Evolutionary conservation across 2,113 vertebrate species (phyloP).

Genomic region (Corythaixoides concolor): DNA sequence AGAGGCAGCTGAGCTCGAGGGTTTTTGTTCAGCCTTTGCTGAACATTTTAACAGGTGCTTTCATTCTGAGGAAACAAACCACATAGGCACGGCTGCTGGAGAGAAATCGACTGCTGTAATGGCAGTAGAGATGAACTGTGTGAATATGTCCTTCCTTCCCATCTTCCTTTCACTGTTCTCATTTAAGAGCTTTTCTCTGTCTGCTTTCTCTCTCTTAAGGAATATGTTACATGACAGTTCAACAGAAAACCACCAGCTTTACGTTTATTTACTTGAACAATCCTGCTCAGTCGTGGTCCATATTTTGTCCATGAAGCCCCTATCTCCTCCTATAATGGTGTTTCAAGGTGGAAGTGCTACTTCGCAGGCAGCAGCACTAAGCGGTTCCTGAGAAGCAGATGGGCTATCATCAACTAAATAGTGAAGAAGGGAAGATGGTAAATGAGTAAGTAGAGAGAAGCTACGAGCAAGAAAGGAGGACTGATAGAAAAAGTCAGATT

Average conservation of each 20-base stretch:
- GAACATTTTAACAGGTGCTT: neutral
- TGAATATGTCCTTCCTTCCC: neutral
- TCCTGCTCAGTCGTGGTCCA: neutral
- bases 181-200: neutral
- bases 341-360: neutral
- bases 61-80: neutral
- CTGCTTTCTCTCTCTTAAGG: neutral
- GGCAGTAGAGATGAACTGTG: neutral
- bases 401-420: neutral
- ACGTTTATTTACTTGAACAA: neutral
- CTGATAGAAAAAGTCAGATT: neutral
- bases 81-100: neutral
- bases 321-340: neutral
- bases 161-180: neutral
- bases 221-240: neutral
- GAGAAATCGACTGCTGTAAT: neutral
- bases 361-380: neutral
- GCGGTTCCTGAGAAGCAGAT: neutral
- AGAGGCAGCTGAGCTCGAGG: neutral
- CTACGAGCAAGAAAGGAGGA: neutral
- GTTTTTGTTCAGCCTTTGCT: neutral
- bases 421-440: neutral
- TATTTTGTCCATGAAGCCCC: neutral
- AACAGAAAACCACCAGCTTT: neutral
- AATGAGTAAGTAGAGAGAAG: neutral